Evolutionary conservation across 2,113 vertebrate genomes (phyloP).

Genomic region (Vanacampus margaritifer): DNA sequence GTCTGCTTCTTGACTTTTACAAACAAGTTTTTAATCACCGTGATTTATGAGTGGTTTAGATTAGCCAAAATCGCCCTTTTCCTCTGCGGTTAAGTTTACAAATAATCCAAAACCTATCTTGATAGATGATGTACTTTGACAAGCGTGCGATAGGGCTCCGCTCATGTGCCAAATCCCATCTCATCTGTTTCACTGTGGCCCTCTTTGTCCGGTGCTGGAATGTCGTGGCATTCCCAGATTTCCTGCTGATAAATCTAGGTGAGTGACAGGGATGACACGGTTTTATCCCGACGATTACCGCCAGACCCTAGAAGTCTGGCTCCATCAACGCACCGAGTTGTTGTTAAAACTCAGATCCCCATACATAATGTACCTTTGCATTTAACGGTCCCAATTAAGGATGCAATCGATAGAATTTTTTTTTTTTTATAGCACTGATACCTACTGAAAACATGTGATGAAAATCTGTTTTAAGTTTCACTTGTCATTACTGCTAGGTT

Average conservation of each 20-base stretch:
- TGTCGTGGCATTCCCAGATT: conserved; percentile 65
- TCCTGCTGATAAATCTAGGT: conserved; percentile 71
- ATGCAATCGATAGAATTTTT: too few relatives aligned
- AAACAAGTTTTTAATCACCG: conserved; percentile 47
- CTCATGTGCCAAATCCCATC: conserved; percentile 40
- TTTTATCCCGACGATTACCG: conserved; percentile 50
- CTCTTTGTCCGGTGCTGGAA: conserved; percentile 63
- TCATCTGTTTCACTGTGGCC: conserved; percentile 44
- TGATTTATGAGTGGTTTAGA: conserved; percentile 14
- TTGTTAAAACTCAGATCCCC: conserved; percentile 29
- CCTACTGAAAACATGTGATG: too few relatives aligned
- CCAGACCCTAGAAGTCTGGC: conserved; percentile 47
- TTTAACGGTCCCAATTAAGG: too few relatives aligned
- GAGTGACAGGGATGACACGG: conserved; percentile 69
- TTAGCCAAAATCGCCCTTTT: conserved; percentile 9
- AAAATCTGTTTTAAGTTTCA: too few relatives aligned
- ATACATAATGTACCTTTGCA: not conserved
- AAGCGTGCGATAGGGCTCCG: conserved; percentile 24
- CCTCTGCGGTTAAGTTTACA: conserved; percentile 1
- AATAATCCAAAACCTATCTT: conserved; percentile 11
- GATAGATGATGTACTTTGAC: conserved; percentile 31
- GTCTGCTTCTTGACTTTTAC: conserved; percentile 36
- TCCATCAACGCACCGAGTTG: conserved; percentile 45
- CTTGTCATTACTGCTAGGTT: too few relatives aligned
- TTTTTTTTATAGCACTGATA: too few relatives aligned